A percentile compares a stretch with the other conserved stretches of the same genome.
Evolutionary conservation across 2,888 invertebrate genomes (phyloP).

Genomic region (Heliconius erato): DNA sequence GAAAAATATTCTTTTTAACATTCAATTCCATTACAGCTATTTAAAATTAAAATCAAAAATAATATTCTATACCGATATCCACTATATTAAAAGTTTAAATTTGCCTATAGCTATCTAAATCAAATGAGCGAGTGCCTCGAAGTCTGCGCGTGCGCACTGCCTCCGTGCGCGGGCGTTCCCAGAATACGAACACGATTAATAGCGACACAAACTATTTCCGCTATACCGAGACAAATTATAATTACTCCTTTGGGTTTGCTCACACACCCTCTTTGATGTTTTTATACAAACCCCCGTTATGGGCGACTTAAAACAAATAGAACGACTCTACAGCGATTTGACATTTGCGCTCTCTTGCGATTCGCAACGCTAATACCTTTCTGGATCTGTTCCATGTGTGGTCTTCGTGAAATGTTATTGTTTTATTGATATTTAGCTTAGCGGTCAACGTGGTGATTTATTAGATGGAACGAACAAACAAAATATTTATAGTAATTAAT

Average conservation of each 20-base stretch:
- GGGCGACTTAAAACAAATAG: slow-evolving; percentile 85
- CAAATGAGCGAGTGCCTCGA: slow-evolving; percentile 52
- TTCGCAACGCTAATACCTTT: slow-evolving; percentile 83
- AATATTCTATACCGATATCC: background rate
- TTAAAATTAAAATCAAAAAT: background rate
- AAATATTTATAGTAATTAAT: slow-evolving; percentile 15
- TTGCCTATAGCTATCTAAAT: background rate
- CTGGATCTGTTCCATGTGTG: slow-evolving; percentile 77
- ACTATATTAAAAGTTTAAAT: background rate
- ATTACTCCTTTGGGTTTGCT: slow-evolving; percentile 82
- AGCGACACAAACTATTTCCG: slow-evolving; percentile 84
- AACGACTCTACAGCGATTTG: slow-evolving; percentile 81
- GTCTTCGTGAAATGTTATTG: slow-evolving; percentile 65
- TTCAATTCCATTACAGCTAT: background rate
- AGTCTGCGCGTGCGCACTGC: slow-evolving; percentile 57
- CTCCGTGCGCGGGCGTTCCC: slow-evolving; percentile 65
- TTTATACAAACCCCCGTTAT: slow-evolving; percentile 83
- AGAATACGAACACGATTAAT: slow-evolving; percentile 79
- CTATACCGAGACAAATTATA: slow-evolving; percentile 83
- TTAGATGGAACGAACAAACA: slow-evolving; percentile 62
- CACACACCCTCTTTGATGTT: slow-evolving; percentile 84
- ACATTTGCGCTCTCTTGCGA: slow-evolving; percentile 78
- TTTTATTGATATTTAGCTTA: slow-evolving; percentile 63
- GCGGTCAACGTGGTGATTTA: slow-evolving; percentile 67
- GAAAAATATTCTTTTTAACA: background rate